Conservation (phyloP, 2,113 vertebrate genomes). For the Polypterus bichir region DNA sequence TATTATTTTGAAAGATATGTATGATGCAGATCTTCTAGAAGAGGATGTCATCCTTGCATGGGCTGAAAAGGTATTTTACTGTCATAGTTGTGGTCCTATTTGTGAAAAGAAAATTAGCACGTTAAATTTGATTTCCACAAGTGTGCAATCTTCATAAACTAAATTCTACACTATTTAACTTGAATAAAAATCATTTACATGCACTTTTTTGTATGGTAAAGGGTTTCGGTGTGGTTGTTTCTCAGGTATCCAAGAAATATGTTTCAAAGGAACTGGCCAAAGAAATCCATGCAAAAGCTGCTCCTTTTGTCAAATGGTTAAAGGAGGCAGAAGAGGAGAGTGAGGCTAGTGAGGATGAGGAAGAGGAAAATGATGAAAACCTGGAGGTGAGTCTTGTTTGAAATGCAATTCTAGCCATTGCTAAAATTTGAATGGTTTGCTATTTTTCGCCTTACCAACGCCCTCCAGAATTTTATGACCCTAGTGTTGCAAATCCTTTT, state of each 20-base stretch:
- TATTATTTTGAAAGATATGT: slow-evolving; percentile 87
- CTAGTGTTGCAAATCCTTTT: neutral
- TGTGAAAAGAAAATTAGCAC: too few relatives aligned
- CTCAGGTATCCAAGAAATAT: slow-evolving; percentile 90
- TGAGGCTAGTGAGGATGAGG: slow-evolving; percentile 78
- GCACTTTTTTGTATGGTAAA: too few relatives aligned
- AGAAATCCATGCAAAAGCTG: slow-evolving; percentile 92
- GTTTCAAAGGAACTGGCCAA: slow-evolving; percentile 96
- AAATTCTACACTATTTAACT: too few relatives aligned
- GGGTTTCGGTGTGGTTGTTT: neutral
- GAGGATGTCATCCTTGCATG: slow-evolving; percentile 91
- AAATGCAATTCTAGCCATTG: too few relatives aligned
- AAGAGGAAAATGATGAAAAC: slow-evolving; percentile 65
- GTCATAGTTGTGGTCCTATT: too few relatives aligned
- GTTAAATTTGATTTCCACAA: too few relatives aligned
- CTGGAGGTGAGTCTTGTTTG: slow-evolving; percentile 61
- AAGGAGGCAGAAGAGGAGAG: slow-evolving; percentile 96
- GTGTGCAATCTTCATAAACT: too few relatives aligned
- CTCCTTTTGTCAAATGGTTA: slow-evolving; percentile 92
- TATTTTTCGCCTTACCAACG: too few relatives aligned
- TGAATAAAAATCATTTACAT: too few relatives aligned
- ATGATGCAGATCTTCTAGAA: slow-evolving; percentile 87
- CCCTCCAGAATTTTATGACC: too few relatives aligned
- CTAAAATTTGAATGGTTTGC: too few relatives aligned
- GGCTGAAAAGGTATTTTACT: slow-evolving; percentile 75